Percentiles rank a stretch among this genome's conserved stretches.
These are phyloP conservation scores for Colius striatus DNA, from an alignment of 2,113 vertebrate genomes.

Conservation along the genomic window DNA sequence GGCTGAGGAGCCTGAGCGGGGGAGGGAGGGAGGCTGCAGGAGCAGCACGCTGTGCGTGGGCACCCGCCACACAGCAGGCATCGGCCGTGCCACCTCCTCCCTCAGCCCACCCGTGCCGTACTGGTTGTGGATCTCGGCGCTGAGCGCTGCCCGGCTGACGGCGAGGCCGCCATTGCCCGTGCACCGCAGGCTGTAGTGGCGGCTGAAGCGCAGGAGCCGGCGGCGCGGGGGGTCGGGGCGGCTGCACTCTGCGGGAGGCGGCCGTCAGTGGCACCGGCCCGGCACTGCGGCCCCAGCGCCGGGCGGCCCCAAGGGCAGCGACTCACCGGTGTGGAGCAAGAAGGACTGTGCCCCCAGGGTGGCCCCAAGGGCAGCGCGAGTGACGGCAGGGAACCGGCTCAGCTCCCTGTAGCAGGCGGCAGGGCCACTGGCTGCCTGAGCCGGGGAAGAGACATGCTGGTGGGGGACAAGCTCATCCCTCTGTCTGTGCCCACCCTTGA, in stretches of 20 bases:
- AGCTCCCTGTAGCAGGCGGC: constrained; percentile 84
- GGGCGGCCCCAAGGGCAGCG: no score
- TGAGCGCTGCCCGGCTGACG: constrained; percentile 84
- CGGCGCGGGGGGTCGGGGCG: constrained; percentile 87
- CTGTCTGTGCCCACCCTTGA: accelerated
- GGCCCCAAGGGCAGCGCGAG: constrained; percentile 84
- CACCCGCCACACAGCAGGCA: accelerated
- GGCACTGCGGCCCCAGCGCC: accelerated
- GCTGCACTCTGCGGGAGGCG: constrained; percentile 83
- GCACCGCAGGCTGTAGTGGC: constrained; percentile 11
- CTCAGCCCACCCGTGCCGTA: constrained; percentile 61
- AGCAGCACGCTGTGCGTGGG: accelerated
- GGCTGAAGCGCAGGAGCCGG: constrained; percentile 87
- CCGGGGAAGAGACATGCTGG: accelerated
- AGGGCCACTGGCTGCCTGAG: constrained; percentile 74
- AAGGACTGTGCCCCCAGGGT: constrained; percentile 85
- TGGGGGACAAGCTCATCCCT: accelerated
- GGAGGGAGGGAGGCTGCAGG: neutral
- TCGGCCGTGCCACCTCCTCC: accelerated
- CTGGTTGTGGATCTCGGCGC: constrained; percentile 89
- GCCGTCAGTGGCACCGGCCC: accelerated
- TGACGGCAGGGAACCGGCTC: constrained; percentile 84
- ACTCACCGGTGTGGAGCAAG: constrained; percentile 89
- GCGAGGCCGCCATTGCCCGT: constrained; percentile 75
- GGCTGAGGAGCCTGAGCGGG: constrained; percentile 82